phyloP scores from a whole-genome alignment of 2,888 invertebrate genomes.

The Drosophila buzzatii region DNA sequence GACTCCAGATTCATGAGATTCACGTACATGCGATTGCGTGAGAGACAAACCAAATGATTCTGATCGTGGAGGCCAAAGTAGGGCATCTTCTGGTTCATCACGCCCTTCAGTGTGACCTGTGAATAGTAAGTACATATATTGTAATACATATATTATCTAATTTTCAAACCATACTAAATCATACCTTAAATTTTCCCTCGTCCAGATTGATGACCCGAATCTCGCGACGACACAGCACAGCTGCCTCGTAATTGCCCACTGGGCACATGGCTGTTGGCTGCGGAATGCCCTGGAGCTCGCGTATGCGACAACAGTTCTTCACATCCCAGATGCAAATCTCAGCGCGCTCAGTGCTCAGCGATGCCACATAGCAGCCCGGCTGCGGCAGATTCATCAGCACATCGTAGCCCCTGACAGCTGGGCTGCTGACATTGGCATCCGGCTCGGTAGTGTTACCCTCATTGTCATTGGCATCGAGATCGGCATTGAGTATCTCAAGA shows the following conservation, averaged over 20 bases:
- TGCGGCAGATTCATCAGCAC: constrained; percentile 83
- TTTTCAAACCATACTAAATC: not conserved
- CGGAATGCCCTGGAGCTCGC: constrained; percentile 90
- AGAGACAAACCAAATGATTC: constrained; percentile 91
- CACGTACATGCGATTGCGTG: constrained; percentile 95
- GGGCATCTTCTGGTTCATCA: constrained; percentile 97
- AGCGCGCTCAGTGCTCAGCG: constrained; percentile 90
- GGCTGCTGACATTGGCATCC: not conserved
- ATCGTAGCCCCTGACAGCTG: constrained; percentile 84
- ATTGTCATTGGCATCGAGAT: constrained; percentile 73
- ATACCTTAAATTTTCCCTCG: constrained; percentile 87
- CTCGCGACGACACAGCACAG: constrained; percentile 93
- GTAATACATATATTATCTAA: not conserved
- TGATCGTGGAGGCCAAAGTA: constrained; percentile 94
- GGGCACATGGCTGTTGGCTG: constrained; percentile 92
- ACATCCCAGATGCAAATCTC: constrained; percentile 94
- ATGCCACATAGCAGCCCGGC: constrained; percentile 90
- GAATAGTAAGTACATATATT: not conserved
- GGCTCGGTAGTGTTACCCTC: not conserved
- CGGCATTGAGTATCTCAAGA: constrained; percentile 82
- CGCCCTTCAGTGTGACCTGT: constrained; percentile 91
- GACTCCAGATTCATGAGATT: constrained; percentile 94
- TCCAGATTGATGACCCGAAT: constrained; percentile 92
- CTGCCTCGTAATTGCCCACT: constrained; percentile 91
- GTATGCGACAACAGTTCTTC: constrained; percentile 88